Conservation (phyloP, 2,113 vertebrate genomes). For the Hystrix brachyura region DNA sequence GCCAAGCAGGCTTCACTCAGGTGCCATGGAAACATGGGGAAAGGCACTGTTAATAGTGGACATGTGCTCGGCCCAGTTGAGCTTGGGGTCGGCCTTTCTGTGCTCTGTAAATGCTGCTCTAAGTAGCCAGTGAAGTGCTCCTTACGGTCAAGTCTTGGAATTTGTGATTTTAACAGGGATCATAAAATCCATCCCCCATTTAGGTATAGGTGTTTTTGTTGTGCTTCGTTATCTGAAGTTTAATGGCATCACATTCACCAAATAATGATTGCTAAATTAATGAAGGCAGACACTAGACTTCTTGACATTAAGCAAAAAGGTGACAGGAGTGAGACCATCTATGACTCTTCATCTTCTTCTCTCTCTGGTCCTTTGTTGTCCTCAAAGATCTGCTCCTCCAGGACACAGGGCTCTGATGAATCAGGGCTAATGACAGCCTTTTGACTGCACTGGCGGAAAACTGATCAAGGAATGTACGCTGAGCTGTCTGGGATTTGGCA, state of each 20-base stretch:
- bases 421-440: not conserved
- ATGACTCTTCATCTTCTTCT: not conserved
- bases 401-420: not conserved
- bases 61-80: not conserved
- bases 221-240: not conserved
- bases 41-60: not conserved
- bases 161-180: not conserved
- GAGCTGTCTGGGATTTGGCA: not conserved
- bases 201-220: not conserved
- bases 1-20: not conserved
- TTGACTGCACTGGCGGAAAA: not conserved
- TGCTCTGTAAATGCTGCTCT: not conserved
- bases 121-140: not conserved
- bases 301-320: not conserved
- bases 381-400: not conserved
- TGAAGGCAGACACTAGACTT: not conserved
- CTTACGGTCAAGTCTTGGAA: not conserved
- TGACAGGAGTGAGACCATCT: not conserved
- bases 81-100: fast-evolving
- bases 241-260: not conserved
- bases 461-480: not conserved
- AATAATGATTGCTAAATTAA: not conserved
- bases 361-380: not conserved
- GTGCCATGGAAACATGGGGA: not conserved
- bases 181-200: not conserved